Evolutionary conservation across 23 tunicate genomes (phyloP).

Genomic region (Trididemnum miniatum): DNA sequence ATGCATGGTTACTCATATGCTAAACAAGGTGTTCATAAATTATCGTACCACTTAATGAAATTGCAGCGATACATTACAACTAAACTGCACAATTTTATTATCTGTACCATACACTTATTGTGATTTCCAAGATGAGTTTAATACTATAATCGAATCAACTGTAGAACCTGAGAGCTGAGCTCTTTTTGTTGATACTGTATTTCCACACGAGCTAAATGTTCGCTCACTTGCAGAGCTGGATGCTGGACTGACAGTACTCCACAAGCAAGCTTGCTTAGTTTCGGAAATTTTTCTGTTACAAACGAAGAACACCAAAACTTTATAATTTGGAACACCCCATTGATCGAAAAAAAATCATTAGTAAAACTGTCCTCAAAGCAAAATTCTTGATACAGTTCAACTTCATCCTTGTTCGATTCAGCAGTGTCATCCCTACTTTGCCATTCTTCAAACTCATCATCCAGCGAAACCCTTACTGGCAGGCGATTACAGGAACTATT

Average conservation of each 20-base stretch:
- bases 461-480: not conserved
- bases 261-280: constrained; percentile 12
- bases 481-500: not conserved
- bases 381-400: not conserved
- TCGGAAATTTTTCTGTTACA: constrained; percentile 19
- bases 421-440: no score
- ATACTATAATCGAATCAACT: constrained; percentile 18
- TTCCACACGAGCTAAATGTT: constrained; percentile 28
- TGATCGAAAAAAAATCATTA: not conserved
- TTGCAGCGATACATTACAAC: no score
- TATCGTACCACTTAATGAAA: no score
- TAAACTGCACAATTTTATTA: no score
- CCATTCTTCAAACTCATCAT: not conserved
- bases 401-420: not conserved
- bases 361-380: not conserved
- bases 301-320: not conserved
- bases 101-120: not conserved
- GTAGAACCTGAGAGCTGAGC: not conserved
- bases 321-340: not conserved
- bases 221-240: constrained; percentile 30
- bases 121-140: not conserved
- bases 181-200: constrained; percentile 19
- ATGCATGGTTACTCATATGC: no score
- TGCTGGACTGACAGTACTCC: constrained; percentile 35
- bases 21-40: no score